phyloP scores from a whole-genome alignment of 2,797 vertebrate species.

The Hydrocynus forskahlii region DNA sequence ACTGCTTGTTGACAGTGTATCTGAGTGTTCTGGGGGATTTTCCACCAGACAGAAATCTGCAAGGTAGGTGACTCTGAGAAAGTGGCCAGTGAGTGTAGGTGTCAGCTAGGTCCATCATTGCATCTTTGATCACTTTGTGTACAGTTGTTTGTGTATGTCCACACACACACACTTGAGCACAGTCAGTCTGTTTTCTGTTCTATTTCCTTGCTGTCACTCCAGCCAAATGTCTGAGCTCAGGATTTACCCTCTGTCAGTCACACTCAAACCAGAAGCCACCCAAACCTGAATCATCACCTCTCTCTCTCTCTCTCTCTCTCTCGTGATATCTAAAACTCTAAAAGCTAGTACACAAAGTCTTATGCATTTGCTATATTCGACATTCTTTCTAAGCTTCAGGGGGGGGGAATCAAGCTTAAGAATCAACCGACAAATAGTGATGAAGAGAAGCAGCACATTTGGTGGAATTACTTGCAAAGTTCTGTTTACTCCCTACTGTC shows the following conservation, averaged over 20 bases:
- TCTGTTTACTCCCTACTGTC: slow-evolving; percentile 14
- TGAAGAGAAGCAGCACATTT: slow-evolving; percentile 24
- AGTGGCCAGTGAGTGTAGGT: not conserved
- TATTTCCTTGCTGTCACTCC: slow-evolving; percentile 71
- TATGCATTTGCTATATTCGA: not conserved
- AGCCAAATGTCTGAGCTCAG: slow-evolving; percentile 70
- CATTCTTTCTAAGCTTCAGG: slow-evolving; percentile 5
- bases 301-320: slow-evolving; percentile 1
- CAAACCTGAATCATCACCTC: slow-evolving; percentile 66
- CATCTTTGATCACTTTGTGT: not conserved
- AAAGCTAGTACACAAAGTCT: not conserved
- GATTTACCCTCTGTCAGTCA: slow-evolving; percentile 73
- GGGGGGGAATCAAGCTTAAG: slow-evolving; percentile 8
- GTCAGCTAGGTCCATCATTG: not conserved
- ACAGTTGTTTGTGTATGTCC: not conserved
- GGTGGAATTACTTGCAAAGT: not conserved
- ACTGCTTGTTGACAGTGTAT: too few species aligned
- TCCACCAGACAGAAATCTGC: not conserved
- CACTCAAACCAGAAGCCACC: slow-evolving; percentile 62
- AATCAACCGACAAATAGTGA: slow-evolving; percentile 8
- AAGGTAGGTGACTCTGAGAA: not conserved
- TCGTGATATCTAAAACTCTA: not conserved
- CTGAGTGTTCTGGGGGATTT: too few species aligned
- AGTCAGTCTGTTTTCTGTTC: slow-evolving; percentile 46
- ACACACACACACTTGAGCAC: not conserved